Base-by-base conservation (phyloP, 2,888 invertebrate genomes). In the Marasmarcha lunaedactyla region DNA sequence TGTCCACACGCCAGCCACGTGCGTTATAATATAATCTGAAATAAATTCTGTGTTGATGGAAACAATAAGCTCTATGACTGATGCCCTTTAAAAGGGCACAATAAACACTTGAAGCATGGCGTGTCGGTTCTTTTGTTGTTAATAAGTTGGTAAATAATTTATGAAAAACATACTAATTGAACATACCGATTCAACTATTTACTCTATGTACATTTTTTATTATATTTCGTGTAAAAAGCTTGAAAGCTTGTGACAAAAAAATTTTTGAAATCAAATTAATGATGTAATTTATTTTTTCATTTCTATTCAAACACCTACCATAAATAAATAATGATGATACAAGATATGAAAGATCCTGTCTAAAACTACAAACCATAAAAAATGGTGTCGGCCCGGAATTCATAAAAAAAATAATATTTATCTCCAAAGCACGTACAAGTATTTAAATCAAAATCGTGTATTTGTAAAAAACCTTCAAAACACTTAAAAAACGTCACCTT, bases 331-430 rank as follows among this genome's bases (percentile, higher is more conserved):
- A 30, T 10, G 11, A 54, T 49, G 76, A 57, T 54, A 78, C 54
- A 51, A 59, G 77, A 79, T 55, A 73, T 70, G 55, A 46, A 41
- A 69, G 63, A 73, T 78, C 73, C 77, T 73, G 76, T 56, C 59
- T 59, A 54, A 67, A 43, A 51, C 55, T 63, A 61, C n/a, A n/a
- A n/a, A 71, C 4, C 30, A 30, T 3, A 74, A 72, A 73, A 65
- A 60, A 55, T 48, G 55, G 55, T 66, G 71, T 70, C 69, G 71
- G 52, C 71, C 73, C 67, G 69, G 69, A 63, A 71, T 73, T 52
- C 63, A 68, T 72, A 76, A 34, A 72, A 76, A 62, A 48, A 76
- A 71, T n/a, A n/a, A n/a, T 3, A 20, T 20, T 20, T 20, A 20
- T 20, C 7, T 7, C 20, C 20, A 20, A 20, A 20, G 7, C 20